Percentiles rank a stretch among this genome's conserved stretches.
Conservation (phyloP, 2,797 vertebrate species). For the Macropus fuliginosus region DNA sequence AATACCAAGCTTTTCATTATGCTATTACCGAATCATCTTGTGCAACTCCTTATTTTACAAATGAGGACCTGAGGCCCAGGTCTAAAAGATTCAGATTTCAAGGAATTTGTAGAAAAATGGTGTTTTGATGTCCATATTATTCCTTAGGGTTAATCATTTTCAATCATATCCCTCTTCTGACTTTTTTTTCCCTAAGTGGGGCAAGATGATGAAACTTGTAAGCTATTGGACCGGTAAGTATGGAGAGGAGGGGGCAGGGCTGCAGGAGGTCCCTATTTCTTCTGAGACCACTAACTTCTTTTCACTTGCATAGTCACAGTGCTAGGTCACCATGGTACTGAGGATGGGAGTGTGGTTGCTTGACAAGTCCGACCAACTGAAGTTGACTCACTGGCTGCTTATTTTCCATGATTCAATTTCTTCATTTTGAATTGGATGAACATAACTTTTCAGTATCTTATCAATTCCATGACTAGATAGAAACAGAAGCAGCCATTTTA, state of each 20-base stretch:
- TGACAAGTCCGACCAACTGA: background rate
- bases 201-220: background rate
- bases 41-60: background rate
- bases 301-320: slow-evolving; percentile 20
- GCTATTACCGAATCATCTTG: background rate
- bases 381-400: slow-evolving; percentile 10
- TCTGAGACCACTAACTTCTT: background rate
- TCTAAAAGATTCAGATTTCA: background rate
- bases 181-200: slow-evolving; percentile 32
- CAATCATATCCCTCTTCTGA: background rate
- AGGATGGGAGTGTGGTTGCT: slow-evolving; percentile 1
- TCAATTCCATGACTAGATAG: slow-evolving; percentile 14
- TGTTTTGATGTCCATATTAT: background rate
- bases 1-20: background rate
- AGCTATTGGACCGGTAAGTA: background rate
- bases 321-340: background rate
- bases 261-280: background rate
- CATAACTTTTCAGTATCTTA: background rate
- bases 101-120: background rate
- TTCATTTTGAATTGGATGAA: background rate
- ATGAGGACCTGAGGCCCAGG: background rate
- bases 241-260: background rate
- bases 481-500: slow-evolving; percentile 54
- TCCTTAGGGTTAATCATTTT: slow-evolving; percentile 1
- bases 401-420: slow-evolving; percentile 15